Percentiles rank a stretch among this genome's conserved stretches.
Conservation (phyloP, 2,888 invertebrate genomes). For the Synergus japonicus region DNA sequence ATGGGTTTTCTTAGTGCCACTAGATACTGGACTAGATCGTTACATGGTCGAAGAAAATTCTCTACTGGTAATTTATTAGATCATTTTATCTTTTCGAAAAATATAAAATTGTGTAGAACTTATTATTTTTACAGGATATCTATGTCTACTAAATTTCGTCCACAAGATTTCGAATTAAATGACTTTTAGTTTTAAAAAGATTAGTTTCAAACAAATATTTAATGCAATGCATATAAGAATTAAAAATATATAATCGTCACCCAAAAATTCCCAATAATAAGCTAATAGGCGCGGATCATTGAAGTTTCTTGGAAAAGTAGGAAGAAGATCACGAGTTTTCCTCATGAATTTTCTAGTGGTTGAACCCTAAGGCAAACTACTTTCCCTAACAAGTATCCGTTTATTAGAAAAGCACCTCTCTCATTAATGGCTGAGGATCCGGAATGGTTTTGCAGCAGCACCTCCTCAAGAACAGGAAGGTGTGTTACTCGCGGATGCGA, state of each 20-base stretch:
- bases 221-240: no score
- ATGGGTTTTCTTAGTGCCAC: no score
- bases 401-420: constrained; percentile 2
- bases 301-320: not conserved
- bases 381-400: not conserved
- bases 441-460: constrained; percentile 46
- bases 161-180: no score
- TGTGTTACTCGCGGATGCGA: constrained; percentile 41
- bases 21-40: no score
- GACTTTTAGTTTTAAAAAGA: no score
- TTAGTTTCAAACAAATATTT: no score
- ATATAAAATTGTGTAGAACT: no score
- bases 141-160: no score
- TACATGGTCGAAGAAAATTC: not conserved
- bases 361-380: not conserved
- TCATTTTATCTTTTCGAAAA: no score
- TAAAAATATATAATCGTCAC: not conserved
- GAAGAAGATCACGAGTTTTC: not conserved
- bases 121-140: no score
- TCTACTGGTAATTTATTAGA: not conserved
- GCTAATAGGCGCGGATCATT: not conserved
- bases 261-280: not conserved
- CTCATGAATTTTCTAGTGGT: not conserved
- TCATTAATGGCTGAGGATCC: constrained; percentile 42
- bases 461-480: constrained; percentile 49